These are phyloP conservation scores for Psittacus erithacus DNA, from an alignment of 2,113 vertebrate genomes.

Conservation along the genomic window DNA sequence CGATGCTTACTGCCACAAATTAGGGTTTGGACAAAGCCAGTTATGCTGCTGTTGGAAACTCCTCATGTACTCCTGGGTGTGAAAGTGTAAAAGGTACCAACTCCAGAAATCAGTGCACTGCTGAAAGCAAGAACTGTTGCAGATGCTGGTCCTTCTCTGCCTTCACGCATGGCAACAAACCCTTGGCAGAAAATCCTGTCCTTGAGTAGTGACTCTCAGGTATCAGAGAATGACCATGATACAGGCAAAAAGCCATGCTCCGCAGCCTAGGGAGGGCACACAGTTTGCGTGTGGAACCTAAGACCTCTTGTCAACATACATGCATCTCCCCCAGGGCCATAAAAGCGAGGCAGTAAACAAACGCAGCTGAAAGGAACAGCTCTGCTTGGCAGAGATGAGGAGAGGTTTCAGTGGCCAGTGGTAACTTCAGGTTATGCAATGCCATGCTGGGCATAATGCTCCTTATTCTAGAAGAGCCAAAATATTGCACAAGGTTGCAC, in stretches of 20 bases:
- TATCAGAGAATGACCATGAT: background rate
- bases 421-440: conserved; percentile 9
- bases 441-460: background rate
- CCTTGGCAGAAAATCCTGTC: background rate
- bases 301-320: background rate
- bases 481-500: conserved; percentile 47
- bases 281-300: background rate
- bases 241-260: background rate
- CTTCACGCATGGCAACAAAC: background rate
- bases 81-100: background rate
- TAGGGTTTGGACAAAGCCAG: background rate
- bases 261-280: fast-evolving
- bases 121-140: background rate
- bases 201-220: background rate
- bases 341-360: conserved; percentile 3
- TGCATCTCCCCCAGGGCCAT: background rate
- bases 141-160: background rate
- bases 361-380: conserved; percentile 16
- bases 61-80: background rate
- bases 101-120: background rate
- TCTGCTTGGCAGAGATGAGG: background rate
- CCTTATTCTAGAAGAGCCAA: conserved; percentile 46
- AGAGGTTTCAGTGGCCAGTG: background rate
- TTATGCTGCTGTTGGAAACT: background rate
- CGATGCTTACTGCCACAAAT: background rate